Base-by-base conservation (phyloP, 2,113 vertebrate genomes). In the Panthera leo region DNA sequence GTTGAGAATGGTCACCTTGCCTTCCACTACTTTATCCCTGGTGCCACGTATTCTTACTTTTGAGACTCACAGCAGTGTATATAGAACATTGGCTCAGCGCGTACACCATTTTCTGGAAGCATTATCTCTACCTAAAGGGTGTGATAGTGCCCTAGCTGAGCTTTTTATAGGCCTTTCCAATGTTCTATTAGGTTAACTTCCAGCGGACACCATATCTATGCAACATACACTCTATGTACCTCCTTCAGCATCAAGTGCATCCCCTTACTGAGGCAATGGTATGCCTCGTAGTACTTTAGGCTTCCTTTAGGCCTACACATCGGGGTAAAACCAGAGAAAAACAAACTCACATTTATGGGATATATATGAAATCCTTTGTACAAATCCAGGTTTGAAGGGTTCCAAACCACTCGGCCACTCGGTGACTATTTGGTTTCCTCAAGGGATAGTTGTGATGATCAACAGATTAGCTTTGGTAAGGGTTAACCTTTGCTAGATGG, bases 241-340 rank as follows among this genome's bases (percentile, higher is more conserved):
- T 19, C 39, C 27, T 63, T n/a, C 21, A 71, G 31, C 45, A 29
- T 53, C 16, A 79, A 71, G 15, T 31, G 2, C 6, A 42, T n/a
- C 5, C 55, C 16, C 7, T 31, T 12, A 55, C 18, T 16, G 9
- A 78, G 45, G 2, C 6, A 67, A 65, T 14, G 1, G 12, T 53
- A 25, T 25, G 11, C 5, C 19, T 5, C 23, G 27, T 10, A 61
- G 0, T 13, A 23, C 23, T n/a, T 7, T 10, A 23, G 14, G 0
- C 14, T 51, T 39, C 13, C 0, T 6, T 71, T 13, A 48, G 31
- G 31, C 0, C 12, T 45, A 36, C 9, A 80, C 18, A 23, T 39
- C 45, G 16, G 5, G 7, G 3, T 25, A 55, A 45, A 79, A 6
- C 14, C n/a, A 71, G 42, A 94, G 1, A 89, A 84, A 68, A 88